Evolutionary conservation across 2,113 vertebrate species (phyloP).

Genomic region (Baryphthengus martii): DNA sequence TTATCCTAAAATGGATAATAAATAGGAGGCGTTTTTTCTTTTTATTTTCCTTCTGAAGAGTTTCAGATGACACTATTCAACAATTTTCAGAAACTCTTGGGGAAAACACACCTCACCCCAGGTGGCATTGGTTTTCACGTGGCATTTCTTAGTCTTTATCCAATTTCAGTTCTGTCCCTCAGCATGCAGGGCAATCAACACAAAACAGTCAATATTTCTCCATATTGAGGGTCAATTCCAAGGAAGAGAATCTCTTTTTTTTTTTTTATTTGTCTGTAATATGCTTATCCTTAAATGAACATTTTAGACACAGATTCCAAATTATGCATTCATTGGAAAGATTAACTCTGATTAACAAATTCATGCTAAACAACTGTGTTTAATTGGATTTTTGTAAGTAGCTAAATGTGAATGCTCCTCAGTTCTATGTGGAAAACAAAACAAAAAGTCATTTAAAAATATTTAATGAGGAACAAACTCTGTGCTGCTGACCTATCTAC

Average conservation of each 20-base stretch:
- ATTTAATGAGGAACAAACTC: constrained; percentile 41
- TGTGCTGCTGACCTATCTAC: constrained; percentile 32
- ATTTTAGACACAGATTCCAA: constrained; percentile 76
- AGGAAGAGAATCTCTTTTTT: constrained; percentile 29
- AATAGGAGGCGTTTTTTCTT: neutral
- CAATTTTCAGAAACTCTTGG: constrained; percentile 8
- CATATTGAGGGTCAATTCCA: constrained; percentile 32
- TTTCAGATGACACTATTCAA: neutral
- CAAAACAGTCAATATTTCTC: constrained; percentile 29
- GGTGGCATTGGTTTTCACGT: constrained; percentile 1
- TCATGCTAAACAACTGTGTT: constrained; percentile 78
- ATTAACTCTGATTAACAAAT: constrained; percentile 83
- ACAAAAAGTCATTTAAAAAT: constrained; percentile 33
- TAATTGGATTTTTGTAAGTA: constrained; percentile 82
- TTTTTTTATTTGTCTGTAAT: constrained; percentile 48
- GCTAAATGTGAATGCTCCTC: constrained; percentile 66
- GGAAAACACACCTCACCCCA: neutral
- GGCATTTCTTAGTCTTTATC: constrained; percentile 23
- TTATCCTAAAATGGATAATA: neutral
- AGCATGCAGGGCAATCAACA: constrained; percentile 36
- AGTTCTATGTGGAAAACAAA: constrained; percentile 54
- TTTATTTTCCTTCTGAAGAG: neutral
- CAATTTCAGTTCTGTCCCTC: constrained; percentile 25
- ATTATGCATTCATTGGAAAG: constrained; percentile 79
- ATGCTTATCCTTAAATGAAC: constrained; percentile 68